Conservation (phyloP, 2,888 invertebrate species). For the Ormyrus thymus region DNA sequence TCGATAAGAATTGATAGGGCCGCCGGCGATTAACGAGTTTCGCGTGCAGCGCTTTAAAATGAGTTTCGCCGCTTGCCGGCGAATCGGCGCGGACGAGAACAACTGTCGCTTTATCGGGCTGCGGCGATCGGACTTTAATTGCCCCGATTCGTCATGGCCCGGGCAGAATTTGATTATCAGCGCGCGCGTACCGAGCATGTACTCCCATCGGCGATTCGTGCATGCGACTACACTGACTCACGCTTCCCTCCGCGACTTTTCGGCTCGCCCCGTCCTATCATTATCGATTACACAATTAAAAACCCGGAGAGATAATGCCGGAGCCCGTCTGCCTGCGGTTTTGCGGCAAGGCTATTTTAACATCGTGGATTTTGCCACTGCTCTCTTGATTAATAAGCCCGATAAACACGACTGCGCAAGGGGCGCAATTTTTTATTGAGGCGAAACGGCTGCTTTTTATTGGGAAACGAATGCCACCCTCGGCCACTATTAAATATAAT, state of each 20-base stretch:
- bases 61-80: slow-evolving; percentile 55
- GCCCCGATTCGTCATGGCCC: slow-evolving; percentile 74
- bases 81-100: slow-evolving; percentile 61
- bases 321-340: no score
- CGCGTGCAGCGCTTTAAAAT: slow-evolving; percentile 40
- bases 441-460: no score
- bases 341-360: no score
- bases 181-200: slow-evolving; percentile 63
- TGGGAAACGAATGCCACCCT: no score
- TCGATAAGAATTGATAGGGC: slow-evolving; percentile 49
- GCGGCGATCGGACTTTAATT: slow-evolving; percentile 73
- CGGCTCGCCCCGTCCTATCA: slow-evolving; percentile 60
- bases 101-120: slow-evolving; percentile 69
- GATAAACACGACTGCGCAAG: no score
- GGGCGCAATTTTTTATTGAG: not conserved
- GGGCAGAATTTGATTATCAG: slow-evolving; percentile 74
- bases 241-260: slow-evolving; percentile 65
- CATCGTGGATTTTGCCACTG: no score
- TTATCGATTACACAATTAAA: slow-evolving; percentile 71
- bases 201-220: slow-evolving; percentile 45
- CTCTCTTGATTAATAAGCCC: no score
- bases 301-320: slow-evolving; percentile 27
- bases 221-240: slow-evolving; percentile 68
- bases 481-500: no score
- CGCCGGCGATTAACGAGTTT: slow-evolving; percentile 41